Evolutionary conservation across 2,888 invertebrate species (phyloP), one percentile per base, ranked within the genome.

Genomic region (Linyphia triangularis): DNA sequence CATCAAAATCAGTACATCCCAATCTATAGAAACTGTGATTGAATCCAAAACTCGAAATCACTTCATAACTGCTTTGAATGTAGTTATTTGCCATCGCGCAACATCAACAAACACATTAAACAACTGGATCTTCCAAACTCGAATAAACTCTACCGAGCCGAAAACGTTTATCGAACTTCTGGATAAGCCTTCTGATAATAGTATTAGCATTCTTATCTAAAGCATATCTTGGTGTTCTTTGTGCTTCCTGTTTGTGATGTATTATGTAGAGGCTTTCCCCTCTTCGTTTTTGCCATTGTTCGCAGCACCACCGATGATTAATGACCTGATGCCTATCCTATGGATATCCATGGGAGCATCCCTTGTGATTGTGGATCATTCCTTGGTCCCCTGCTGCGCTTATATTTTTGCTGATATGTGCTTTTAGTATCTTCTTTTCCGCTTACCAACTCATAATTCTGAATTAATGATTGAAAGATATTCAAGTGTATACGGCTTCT

Each of bases 271-370:
- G 24, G 26, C 28, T 22, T 26, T 26, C 22, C 33, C 57, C 57
- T 30, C n/a, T 67, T 19, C 73, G 73, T 73, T 73, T 73, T 73
- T 73, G 73, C 73, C 51, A 59, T 73, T 57, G 57, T 73, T 59
- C 73, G 73, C 28, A 30, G 33, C 24, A 57, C 59, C n/a, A 19
- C 57, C 10, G 30, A 79, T 79, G 79, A 79, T 79, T 79, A 79
- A 79, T 79, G 79, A 79, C 51, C 28, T 19, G 13, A 26, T 43
- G 28, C 67, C 51, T 65, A 79, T 79, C 75, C 61, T 75, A 33
- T 30, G 43, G 33, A 24, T 13, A 19, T 33, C 26, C 65, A 30
- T 43, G 43, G 40, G 51, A 51, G 51, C 51, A 51, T 51, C 51
- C 51, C 51, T 33, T 33, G 33, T 33, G 33, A 33, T 33, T 33